These are phyloP conservation scores for Drosophila arizonae DNA, from an alignment of 1,140 invertebrate species.

Conservation along the genomic window DNA sequence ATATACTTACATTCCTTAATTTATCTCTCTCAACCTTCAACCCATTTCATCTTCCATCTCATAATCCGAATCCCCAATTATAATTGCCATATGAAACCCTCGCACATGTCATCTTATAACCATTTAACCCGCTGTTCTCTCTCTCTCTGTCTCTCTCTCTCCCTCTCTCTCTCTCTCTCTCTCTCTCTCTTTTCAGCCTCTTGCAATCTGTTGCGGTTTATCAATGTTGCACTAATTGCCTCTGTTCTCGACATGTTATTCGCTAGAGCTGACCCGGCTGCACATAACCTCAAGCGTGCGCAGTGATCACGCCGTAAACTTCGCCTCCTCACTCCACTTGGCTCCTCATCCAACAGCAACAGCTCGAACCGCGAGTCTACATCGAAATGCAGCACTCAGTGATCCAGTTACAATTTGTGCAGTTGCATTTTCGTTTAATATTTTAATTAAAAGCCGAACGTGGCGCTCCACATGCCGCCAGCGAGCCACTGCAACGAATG, in stretches of 20 bases:
- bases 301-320: slow-evolving; percentile 30
- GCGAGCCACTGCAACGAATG: slow-evolving; percentile 10
- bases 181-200: not conserved
- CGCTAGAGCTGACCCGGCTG: slow-evolving; percentile 25
- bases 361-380: not conserved
- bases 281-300: slow-evolving; percentile 34
- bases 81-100: not conserved
- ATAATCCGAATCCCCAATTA: no score
- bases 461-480: slow-evolving; percentile 67
- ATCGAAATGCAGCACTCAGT: slow-evolving; percentile 5
- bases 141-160: not conserved
- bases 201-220: slow-evolving; percentile 14
- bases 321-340: not conserved
- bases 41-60: no score
- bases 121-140: not conserved
- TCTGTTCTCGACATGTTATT: slow-evolving; percentile 42
- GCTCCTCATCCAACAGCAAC: not conserved
- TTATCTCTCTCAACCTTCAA: no score
- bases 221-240: slow-evolving; percentile 49
- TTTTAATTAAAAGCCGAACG: slow-evolving; percentile 78
- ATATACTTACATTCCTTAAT: no score
- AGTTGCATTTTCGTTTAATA: slow-evolving; percentile 79
- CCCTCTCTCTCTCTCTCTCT: not conserved
- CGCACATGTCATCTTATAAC: not conserved
- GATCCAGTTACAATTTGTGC: slow-evolving; percentile 48